These are phyloP conservation scores for Apodemus speciosus DNA, from an alignment of 2,113 vertebrate genomes.

Conservation along the genomic window DNA sequence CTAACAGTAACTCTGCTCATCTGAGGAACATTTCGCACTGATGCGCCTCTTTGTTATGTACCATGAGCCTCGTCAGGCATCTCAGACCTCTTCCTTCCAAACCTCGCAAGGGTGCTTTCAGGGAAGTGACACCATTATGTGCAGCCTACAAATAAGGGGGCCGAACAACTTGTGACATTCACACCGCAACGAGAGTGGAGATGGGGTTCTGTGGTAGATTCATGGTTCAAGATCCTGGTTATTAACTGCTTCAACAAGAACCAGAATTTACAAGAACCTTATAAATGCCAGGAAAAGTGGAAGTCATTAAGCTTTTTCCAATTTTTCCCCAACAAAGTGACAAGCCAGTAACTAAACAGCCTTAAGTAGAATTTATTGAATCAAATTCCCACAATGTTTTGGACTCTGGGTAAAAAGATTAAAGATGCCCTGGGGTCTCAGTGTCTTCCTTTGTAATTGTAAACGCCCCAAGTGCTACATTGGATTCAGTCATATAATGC, in stretches of 20 bases:
- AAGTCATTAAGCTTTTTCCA: not conserved
- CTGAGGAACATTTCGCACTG: not conserved
- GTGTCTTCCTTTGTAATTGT: constrained; percentile 14
- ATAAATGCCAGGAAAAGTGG: not conserved
- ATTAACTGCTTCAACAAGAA: not conserved
- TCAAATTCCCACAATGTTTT: not conserved
- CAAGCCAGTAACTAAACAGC: not conserved
- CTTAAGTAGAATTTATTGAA: not conserved
- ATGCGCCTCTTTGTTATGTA: not conserved
- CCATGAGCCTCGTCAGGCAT: not conserved
- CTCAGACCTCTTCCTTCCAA: not conserved
- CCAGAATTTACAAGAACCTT: not conserved
- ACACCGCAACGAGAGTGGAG: not conserved
- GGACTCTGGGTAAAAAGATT: not conserved
- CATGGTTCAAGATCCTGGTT: not conserved
- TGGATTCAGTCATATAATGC: not conserved
- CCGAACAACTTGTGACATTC: not conserved
- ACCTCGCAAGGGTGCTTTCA: not conserved
- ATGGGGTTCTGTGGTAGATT: not conserved
- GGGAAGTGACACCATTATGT: not conserved
- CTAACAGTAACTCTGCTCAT: not conserved
- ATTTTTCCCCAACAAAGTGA: not conserved
- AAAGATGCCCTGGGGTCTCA: not conserved
- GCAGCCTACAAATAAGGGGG: constrained; percentile 3
- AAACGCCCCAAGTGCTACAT: constrained; percentile 1